phyloP scores from a whole-genome alignment of 2,797 vertebrate genomes.

The Ambastaia sidthimunki region DNA sequence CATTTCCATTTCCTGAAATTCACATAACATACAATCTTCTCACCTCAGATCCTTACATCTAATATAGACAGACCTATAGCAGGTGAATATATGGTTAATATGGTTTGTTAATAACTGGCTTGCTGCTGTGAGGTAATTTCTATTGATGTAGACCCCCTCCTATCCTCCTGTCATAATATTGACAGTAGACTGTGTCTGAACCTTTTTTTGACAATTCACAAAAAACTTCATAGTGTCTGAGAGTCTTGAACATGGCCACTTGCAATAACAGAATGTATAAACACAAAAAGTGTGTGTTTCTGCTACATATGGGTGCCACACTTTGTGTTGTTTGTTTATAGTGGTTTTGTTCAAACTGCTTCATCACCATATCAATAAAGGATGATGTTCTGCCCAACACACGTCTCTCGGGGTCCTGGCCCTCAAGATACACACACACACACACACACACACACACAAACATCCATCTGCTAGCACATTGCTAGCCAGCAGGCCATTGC shows the following conservation, averaged over 20 bases:
- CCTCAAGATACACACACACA: slow-evolving; percentile 33
- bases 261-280: background rate
- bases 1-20: background rate
- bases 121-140: background rate
- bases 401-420: slow-evolving; percentile 13
- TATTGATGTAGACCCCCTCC: background rate
- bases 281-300: no score
- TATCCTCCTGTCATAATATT: slow-evolving; percentile 21
- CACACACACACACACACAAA: slow-evolving; percentile 24
- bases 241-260: background rate
- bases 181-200: background rate
- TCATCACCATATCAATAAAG: slow-evolving; percentile 42
- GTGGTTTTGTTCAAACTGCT: slow-evolving; percentile 27
- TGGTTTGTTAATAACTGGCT: background rate
- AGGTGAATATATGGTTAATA: background rate
- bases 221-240: background rate
- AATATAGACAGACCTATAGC: background rate
- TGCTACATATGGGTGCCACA: background rate
- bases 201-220: slow-evolving; percentile 5
- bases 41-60: background rate
- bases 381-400: slow-evolving; percentile 35
- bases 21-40: background rate
- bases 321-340: background rate
- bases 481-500: slow-evolving; percentile 55
- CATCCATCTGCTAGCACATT: slow-evolving; percentile 68